Conservation (phyloP, 2,888 invertebrate genomes). For the Melikaiella ostensackeni region DNA sequence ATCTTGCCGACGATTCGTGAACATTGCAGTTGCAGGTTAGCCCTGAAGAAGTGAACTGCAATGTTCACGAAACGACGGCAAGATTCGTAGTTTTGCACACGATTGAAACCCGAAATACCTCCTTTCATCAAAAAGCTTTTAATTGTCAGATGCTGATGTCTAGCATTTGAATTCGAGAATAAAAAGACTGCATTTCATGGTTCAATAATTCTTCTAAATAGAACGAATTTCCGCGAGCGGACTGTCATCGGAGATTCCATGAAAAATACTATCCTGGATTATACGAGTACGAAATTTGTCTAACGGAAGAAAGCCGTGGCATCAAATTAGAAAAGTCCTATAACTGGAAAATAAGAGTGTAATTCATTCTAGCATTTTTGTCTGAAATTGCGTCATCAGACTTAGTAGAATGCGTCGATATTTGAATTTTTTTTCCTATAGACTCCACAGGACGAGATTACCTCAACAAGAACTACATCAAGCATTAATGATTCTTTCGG, state of each 20-base stretch:
- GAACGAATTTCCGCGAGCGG: constrained; percentile 14
- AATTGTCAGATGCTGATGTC: background rate
- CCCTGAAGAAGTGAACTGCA: no score
- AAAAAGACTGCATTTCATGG: background rate
- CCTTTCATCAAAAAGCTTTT: background rate
- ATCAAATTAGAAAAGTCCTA: background rate
- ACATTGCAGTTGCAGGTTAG: no score
- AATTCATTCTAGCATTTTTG: background rate
- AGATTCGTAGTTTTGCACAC: no score
- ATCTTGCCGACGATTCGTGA: no score
- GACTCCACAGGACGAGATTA: background rate
- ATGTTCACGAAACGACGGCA: no score
- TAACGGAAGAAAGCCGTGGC: background rate
- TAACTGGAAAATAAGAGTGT: background rate
- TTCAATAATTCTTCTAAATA: constrained; percentile 2
- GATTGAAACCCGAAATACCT: no score
- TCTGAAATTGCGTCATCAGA: background rate
- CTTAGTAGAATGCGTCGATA: background rate
- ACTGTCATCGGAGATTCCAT: background rate
- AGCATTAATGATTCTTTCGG: background rate
- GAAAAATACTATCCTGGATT: constrained; percentile 4
- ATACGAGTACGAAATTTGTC: constrained; percentile 5
- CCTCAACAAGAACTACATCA: background rate
- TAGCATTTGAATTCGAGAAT: constrained; percentile 10
- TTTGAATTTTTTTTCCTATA: background rate